Conservation (phyloP, 2,113 vertebrate genomes). For the Sminthopsis crassicaudata region DNA sequence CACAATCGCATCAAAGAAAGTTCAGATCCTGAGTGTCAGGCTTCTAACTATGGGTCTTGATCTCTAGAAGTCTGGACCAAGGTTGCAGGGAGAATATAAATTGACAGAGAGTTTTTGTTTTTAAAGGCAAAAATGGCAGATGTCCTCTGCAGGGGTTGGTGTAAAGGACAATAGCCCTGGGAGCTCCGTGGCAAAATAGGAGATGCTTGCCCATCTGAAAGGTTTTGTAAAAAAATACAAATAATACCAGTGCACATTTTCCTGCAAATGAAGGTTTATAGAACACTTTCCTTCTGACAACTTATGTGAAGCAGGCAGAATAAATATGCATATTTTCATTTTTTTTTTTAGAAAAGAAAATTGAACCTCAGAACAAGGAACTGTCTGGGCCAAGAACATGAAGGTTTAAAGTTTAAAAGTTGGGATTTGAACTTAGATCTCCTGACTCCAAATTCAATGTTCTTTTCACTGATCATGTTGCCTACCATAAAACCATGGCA, state of each 20-base stretch:
- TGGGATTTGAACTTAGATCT: not conserved
- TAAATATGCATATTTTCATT: not conserved
- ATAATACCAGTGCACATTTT: not conserved
- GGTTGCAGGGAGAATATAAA: not conserved
- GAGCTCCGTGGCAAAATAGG: not conserved
- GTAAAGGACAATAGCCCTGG: not conserved
- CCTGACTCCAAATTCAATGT: not conserved
- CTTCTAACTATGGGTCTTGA: not conserved
- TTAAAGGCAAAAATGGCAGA: not conserved
- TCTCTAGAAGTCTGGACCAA: conserved; percentile 2
- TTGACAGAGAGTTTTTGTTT: not conserved
- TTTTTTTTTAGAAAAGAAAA: not conserved
- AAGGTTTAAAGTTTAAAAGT: not conserved
- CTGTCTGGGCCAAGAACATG: not conserved
- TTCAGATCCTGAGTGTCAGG: not conserved
- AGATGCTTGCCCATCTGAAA: not conserved
- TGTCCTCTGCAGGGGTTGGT: not conserved
- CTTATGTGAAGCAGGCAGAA: not conserved
- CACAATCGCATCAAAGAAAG: not conserved
- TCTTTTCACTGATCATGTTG: not conserved
- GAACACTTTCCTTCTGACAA: not conserved
- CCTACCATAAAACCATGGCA: not conserved
- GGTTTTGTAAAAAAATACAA: not conserved
- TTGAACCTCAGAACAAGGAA: not conserved
- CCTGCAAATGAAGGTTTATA: not conserved